Evolutionary conservation across 1,140 invertebrate species (phyloP).

Genomic region (Pentalonia nigronervosa): DNA sequence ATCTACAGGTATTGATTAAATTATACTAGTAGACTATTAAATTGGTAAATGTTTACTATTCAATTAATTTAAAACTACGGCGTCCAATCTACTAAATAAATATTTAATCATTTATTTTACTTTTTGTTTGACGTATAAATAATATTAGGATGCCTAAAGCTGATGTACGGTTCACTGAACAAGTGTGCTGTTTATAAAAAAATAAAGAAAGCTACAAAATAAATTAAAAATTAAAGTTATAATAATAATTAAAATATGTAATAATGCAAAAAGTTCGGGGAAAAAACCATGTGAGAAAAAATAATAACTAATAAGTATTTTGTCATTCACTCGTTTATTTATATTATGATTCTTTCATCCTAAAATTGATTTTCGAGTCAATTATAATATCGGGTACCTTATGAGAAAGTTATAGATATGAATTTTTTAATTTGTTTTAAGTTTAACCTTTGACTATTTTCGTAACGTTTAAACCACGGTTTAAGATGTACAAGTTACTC

Average conservation of each 20-base stretch:
- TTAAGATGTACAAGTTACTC: too few relatives aligned
- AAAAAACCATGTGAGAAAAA: not conserved
- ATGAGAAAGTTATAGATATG: not conserved
- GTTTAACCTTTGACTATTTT: not conserved
- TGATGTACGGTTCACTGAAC: not conserved
- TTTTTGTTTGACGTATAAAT: too few relatives aligned
- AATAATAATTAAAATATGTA: not conserved
- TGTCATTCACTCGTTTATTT: not conserved
- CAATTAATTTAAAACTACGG: too few relatives aligned
- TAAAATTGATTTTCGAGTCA: not conserved
- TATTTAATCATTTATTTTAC: too few relatives aligned
- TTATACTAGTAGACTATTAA: too few relatives aligned
- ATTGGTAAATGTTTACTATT: too few relatives aligned
- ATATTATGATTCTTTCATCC: not conserved
- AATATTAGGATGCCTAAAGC: not conserved
- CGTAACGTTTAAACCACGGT: too few relatives aligned
- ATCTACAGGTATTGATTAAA: too few relatives aligned
- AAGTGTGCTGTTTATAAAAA: not conserved
- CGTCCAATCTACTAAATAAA: too few relatives aligned
- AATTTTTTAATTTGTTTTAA: not conserved
- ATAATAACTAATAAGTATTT: not conserved
- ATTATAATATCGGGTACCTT: not conserved
- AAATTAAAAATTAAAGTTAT: not conserved
- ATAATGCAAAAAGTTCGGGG: not conserved
- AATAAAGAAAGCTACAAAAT: not conserved